Evolutionary conservation across 2,797 vertebrate species (phyloP), one percentile per base, ranked within the genome.

Genomic region (Arctocebus calabarensis): DNA sequence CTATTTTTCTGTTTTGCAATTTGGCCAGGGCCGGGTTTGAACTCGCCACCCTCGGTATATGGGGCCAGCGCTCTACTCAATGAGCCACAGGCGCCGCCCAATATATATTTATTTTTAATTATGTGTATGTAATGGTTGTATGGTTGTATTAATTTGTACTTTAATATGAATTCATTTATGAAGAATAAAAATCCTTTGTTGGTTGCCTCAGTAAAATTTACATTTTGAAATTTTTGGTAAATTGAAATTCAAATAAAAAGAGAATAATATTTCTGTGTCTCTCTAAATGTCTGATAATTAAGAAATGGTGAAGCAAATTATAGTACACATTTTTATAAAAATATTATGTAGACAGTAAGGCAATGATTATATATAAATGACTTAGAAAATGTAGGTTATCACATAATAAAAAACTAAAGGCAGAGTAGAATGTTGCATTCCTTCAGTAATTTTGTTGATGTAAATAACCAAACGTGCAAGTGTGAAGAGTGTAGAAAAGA

Each of bases 221-320:
- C 59, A 90, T 94, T 97, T 95, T 13, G 75, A 23, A 92, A 92
- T 90, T 94, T 92, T 74, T 29, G 12, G 34, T 88, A 73, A 87
- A 84, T 87, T 95, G 92, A 93, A 84, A 94, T 90, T 82, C 27
- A 95, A 95, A 92, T 87, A 14, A 95, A 7, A 89, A 92, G 61
- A 87, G 0, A 52, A 20, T 84, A 77, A 74, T 68, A 27, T 87
- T 43, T 91, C 2, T 9, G 9, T 34, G 3, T 79, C 34, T 90
- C 10, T 92, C 27, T 85, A 95, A 96, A 85, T 85, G 23, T 48
- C 19, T 73, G 22, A 73, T 82, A 94, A 74, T 79, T 82, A 94
- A 37, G 45, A 90, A 88, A 74, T 82, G 37, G 75, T 27, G 82
- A 84, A 62, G 40, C 52, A 95, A 94, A 86, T 88, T 92, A 64